These are phyloP conservation scores for Bombylius major DNA, from an alignment of 2,888 invertebrate species.

Conservation along the genomic window DNA sequence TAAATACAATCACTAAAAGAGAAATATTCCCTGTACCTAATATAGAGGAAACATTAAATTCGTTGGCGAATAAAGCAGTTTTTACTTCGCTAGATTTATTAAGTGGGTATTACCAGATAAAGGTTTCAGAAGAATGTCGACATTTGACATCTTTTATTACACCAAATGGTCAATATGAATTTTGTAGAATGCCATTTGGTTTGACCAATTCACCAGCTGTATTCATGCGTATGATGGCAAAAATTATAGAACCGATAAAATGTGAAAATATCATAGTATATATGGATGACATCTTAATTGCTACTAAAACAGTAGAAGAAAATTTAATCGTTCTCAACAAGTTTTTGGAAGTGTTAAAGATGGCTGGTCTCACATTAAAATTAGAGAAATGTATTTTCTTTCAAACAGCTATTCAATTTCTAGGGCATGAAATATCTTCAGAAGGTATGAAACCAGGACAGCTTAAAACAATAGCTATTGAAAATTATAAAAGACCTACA, in stretches of 20 bases:
- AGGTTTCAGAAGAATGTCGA: neutral
- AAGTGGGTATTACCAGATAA: conserved; percentile 4
- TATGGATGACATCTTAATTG: conserved; percentile 20
- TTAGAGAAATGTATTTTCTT: no score
- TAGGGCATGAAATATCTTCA: conserved; percentile 22
- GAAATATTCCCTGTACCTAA: no score
- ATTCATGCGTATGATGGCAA: conserved; percentile 18
- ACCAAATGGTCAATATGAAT: conserved; percentile 20
- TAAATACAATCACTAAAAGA: no score
- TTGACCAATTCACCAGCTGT: conserved; percentile 18
- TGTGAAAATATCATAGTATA: conserved; percentile 8
- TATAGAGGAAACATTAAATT: no score
- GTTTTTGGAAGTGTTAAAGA: conserved; percentile 15
- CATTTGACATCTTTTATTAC: conserved; percentile 18
- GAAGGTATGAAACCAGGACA: conserved; percentile 20
- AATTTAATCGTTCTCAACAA: conserved; percentile 16
- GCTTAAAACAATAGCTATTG: conserved; percentile 19
- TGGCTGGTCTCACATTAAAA: conserved; percentile 23
- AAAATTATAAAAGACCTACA: conserved; percentile 20
- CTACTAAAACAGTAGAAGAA: conserved; percentile 10
- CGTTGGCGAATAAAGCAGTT: neutral
- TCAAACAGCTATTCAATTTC: conserved; percentile 18
- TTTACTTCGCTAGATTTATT: conserved; percentile 1
- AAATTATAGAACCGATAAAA: neutral
- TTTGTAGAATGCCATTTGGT: conserved; percentile 20